Evolutionary conservation across 2,888 invertebrate species (phyloP), one percentile per base, ranked within the genome.

Genomic region (Metacarcinus magister): DNA sequence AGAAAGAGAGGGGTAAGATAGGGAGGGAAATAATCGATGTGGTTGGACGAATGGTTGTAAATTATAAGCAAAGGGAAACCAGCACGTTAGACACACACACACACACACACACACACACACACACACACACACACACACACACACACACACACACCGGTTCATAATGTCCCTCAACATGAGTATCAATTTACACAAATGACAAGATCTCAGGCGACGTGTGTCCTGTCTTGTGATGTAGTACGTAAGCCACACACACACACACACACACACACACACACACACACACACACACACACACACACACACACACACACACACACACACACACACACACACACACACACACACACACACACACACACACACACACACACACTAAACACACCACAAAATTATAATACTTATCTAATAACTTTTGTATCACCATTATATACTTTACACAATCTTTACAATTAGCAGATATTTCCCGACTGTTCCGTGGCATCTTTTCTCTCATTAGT

Each of bases 271-370:
- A 75, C 75, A 75, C 75, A 75, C 75, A 75, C 75, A 75, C 75
- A 75, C 28, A 75, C 75, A 82, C 82, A 82, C 82, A 82, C 82
- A 82, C 82, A 82, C 82, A 82, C 82, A 82, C 82, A 32, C 82
- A 82, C 82, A 82, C 82, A 82, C 82, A 82, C 82, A 82, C 82
- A 82, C 82, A 82, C 82, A 82, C 82, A 82, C 82, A 82, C 82
- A 82, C 82, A 82, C 82, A 82, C 82, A 82, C 82, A 82, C 82
- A 82, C 82, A 82, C 82, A 82, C 82, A 32, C 82, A 32, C 67
- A 67, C 67, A 67, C 67, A 67, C 67, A 67, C 67, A 67, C 67
- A 67, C 67, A 67, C 67, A 67, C 67, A 67, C 67, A 67, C 67
- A 67, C 67, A 67, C 67, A 67, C 67, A 67, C 67, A 67, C n/a